Conservation (phyloP, 2,888 invertebrate species). For the Agrypnus murinus region DNA sequence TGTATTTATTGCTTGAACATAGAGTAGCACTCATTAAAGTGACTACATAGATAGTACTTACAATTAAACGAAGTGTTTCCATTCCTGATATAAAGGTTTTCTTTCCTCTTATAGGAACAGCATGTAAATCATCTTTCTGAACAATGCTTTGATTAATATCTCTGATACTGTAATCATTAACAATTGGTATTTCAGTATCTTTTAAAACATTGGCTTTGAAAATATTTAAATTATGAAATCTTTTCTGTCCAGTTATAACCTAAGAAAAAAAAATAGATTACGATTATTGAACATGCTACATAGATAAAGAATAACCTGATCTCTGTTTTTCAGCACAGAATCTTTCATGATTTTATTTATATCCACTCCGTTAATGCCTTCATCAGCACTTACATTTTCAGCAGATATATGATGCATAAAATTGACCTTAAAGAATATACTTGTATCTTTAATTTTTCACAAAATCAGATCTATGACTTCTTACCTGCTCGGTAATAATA, state of each 20-base stretch:
- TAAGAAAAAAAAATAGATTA: slow-evolving; percentile 50
- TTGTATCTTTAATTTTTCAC: background rate
- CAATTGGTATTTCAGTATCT: slow-evolving; percentile 54
- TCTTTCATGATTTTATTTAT: slow-evolving; percentile 64
- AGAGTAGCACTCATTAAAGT: too few species aligned
- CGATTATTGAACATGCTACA: too few species aligned
- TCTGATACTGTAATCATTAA: slow-evolving; percentile 60
- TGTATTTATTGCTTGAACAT: too few species aligned
- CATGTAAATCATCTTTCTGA: slow-evolving; percentile 54
- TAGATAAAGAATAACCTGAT: too few species aligned
- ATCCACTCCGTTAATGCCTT: slow-evolving; percentile 63
- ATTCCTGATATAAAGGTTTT: slow-evolving; percentile 65
- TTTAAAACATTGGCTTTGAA: slow-evolving; percentile 47
- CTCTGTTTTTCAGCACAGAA: slow-evolving; percentile 60
- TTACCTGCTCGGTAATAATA: slow-evolving; percentile 60
- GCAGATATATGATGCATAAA: slow-evolving; percentile 59
- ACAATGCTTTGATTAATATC: slow-evolving; percentile 60
- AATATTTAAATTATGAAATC: slow-evolving; percentile 56
- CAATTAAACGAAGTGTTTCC: slow-evolving; percentile 60
- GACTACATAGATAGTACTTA: slow-evolving; percentile 57
- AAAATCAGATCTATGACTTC: slow-evolving; percentile 10
- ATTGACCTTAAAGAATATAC: slow-evolving; percentile 56
- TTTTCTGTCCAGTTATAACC: slow-evolving; percentile 63
- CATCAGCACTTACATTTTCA: slow-evolving; percentile 56
- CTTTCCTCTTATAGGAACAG: slow-evolving; percentile 59